phyloP scores from a whole-genome alignment of 2,888 invertebrate species.

The Thymelicus lineola region DNA sequence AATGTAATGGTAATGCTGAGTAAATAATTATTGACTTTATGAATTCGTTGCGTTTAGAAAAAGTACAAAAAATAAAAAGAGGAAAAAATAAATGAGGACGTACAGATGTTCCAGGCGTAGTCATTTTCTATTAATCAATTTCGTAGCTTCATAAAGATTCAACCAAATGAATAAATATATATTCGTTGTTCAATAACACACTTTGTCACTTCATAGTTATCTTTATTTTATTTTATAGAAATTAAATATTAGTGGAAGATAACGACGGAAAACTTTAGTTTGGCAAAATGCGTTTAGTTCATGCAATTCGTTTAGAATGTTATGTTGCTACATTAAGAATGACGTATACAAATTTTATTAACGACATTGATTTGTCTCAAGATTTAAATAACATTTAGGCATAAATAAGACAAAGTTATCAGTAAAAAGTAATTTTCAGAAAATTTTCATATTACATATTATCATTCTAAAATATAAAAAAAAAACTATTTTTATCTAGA shows the following conservation, averaged over 20 bases:
- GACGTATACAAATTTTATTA: neutral
- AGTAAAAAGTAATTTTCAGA: too few relatives aligned
- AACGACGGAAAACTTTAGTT: neutral
- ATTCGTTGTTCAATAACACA: neutral
- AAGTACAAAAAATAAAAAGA: conserved; percentile 5
- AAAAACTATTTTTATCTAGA: neutral
- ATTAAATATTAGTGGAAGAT: neutral
- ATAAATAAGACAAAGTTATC: too few relatives aligned
- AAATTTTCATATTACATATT: too few relatives aligned
- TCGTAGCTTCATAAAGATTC: neutral
- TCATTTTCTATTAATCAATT: conserved; percentile 39
- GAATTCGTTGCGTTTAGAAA: too few relatives aligned
- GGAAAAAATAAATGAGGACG: conserved; percentile 14
- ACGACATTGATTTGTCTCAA: too few relatives aligned
- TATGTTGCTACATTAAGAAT: neutral
- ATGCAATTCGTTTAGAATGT: neutral
- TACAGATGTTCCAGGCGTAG: conserved; percentile 48
- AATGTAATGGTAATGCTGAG: too few relatives aligned
- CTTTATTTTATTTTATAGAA: neutral
- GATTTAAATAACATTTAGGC: too few relatives aligned
- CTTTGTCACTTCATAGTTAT: conserved; percentile 10
- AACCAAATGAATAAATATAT: conserved; percentile 11
- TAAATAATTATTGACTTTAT: too few relatives aligned
- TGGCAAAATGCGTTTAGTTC: conserved; percentile 10
- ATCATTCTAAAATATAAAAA: neutral